Conservation (phyloP, 2,113 vertebrate genomes). For the Ochotona princeps region DNA sequence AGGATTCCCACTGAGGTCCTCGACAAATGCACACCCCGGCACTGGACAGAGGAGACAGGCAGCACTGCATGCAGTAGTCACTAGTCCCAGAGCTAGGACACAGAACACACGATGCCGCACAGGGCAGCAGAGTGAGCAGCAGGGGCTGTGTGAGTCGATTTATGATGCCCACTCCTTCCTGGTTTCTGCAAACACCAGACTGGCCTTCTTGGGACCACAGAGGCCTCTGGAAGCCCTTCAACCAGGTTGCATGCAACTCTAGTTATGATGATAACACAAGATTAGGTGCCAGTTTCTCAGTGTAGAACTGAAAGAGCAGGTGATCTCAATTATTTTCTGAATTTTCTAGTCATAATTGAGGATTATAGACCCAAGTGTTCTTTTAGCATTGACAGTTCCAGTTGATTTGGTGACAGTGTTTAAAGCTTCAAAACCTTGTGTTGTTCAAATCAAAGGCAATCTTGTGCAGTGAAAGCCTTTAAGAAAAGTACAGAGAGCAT, state of each 20-base stretch:
- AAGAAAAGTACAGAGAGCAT: background rate
- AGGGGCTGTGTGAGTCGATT: background rate
- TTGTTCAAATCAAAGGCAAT: background rate
- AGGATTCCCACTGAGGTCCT: background rate
- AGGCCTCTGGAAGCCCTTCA: background rate
- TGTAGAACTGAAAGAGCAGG: background rate
- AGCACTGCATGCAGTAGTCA: background rate
- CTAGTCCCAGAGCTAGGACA: background rate
- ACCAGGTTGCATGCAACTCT: background rate
- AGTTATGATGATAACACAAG: background rate
- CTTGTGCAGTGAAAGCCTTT: slow-evolving; percentile 3
- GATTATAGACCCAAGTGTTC: background rate
- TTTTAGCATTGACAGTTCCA: slow-evolving; percentile 14
- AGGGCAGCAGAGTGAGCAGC: background rate
- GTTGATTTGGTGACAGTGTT: slow-evolving; percentile 6
- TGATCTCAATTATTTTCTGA: slow-evolving; percentile 7
- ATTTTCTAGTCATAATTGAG: background rate
- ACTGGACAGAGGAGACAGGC: background rate
- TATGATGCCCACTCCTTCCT: background rate
- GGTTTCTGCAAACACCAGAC: background rate
- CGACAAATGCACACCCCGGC: background rate
- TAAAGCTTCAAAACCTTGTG: slow-evolving; percentile 4
- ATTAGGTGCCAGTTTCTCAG: slow-evolving; percentile 8
- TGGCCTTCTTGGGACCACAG: background rate
- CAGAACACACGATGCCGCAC: background rate